These are phyloP conservation scores for Alfaro cultratus DNA, from an alignment of 2,797 vertebrate species.

Conservation along the genomic window DNA sequence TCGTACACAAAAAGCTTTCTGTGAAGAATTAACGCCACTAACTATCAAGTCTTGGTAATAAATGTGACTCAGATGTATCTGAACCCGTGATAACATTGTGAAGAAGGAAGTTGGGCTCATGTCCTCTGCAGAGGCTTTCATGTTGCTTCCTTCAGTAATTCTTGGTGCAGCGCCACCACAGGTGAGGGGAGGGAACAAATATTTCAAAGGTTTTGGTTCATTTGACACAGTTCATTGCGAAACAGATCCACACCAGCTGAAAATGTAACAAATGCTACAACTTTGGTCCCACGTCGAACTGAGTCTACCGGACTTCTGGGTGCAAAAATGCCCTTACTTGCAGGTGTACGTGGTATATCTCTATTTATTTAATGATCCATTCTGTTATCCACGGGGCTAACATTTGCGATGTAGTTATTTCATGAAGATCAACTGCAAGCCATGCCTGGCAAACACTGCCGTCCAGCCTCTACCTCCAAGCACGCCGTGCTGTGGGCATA, in stretches of 20 bases:
- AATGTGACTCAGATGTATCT: not conserved
- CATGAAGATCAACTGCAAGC: not conserved
- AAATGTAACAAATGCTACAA: too few relatives aligned
- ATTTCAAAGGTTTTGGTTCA: too few relatives aligned
- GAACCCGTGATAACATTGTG: not conserved
- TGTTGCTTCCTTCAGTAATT: too few relatives aligned
- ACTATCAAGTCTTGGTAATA: not conserved
- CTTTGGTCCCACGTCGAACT: too few relatives aligned
- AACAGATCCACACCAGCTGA: too few relatives aligned
- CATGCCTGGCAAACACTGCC: not conserved
- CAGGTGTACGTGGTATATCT: not conserved
- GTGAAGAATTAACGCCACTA: not conserved
- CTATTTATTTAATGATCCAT: too few relatives aligned
- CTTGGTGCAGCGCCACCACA: too few relatives aligned
- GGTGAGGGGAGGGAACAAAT: too few relatives aligned
- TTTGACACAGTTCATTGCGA: too few relatives aligned
- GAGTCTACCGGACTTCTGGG: too few relatives aligned
- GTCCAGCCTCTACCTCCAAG: not conserved
- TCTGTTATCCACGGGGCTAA: not conserved
- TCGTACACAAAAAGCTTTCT: not conserved
- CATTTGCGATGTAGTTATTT: not conserved
- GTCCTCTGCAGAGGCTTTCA: too few relatives aligned
- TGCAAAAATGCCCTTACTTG: not conserved
- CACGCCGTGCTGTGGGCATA: not conserved
- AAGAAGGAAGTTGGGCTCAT: too few relatives aligned